Percentiles rank a stretch among this genome's conserved stretches.
Evolutionary conservation across 2,797 vertebrate genomes (phyloP).

Genomic region (Rhodeus uyekii): DNA sequence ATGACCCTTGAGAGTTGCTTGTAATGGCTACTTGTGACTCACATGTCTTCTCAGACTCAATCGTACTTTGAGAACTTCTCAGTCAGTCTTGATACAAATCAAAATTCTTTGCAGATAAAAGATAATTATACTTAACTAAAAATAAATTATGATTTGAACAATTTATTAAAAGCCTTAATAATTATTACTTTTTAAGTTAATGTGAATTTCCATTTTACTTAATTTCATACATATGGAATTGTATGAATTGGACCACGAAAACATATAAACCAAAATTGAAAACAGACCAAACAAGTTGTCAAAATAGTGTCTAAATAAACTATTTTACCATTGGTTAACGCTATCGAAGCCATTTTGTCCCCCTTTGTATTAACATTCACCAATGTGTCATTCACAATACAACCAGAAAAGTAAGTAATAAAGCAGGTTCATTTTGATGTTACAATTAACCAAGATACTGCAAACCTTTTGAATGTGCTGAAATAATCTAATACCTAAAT

Average conservation of each 20-base stretch:
- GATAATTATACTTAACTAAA: not conserved
- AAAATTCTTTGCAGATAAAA: not conserved
- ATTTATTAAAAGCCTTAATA: not conserved
- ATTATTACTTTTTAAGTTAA: not conserved
- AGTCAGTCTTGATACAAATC: not conserved
- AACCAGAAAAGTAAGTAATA: not conserved
- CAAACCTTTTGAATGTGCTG: not conserved
- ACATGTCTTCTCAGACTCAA: slow-evolving; percentile 6
- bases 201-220: not conserved
- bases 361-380: not conserved
- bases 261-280: not conserved
- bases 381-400: not conserved
- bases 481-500: not conserved
- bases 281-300: not conserved
- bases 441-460: not conserved
- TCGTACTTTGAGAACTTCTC: slow-evolving; percentile 15
- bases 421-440: not conserved
- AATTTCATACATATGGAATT: not conserved
- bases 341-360: not conserved
- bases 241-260: not conserved
- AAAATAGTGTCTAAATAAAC: not conserved
- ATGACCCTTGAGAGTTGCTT: slow-evolving; percentile 16
- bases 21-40: slow-evolving; percentile 29
- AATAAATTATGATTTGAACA: not conserved
- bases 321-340: not conserved